Percentiles rank a stretch among this genome's conserved stretches.
Evolutionary conservation across 2,888 invertebrate species (phyloP).

Genomic region (Hirtodrosophila trivittata): DNA sequence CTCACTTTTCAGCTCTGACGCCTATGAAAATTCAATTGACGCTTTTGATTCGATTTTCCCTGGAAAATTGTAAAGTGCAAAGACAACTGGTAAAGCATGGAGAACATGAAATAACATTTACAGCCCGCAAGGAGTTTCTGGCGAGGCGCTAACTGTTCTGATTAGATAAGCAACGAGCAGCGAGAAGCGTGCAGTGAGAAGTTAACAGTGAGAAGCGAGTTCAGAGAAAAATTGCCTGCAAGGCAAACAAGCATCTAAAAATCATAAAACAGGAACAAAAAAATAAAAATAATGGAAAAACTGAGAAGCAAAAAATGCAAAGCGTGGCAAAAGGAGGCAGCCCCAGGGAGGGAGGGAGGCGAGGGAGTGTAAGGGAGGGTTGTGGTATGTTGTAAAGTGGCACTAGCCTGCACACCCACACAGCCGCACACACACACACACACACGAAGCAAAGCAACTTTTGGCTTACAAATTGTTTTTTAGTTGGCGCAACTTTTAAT

Average conservation of each 20-base stretch:
- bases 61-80: slow-evolving; percentile 6
- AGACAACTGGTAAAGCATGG: slow-evolving; percentile 11
- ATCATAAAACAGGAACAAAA: slow-evolving; percentile 20
- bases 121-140: slow-evolving; percentile 48
- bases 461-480: slow-evolving; percentile 77
- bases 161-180: slow-evolving; percentile 64
- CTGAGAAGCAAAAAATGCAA: too few relatives aligned
- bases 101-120: slow-evolving; percentile 50
- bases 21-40: slow-evolving; percentile 68
- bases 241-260: slow-evolving; percentile 24
- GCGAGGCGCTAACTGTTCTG: slow-evolving; percentile 60
- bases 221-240: neutral
- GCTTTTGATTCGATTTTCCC: slow-evolving; percentile 56
- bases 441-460: slow-evolving; percentile 41
- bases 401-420: neutral
- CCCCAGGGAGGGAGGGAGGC: too few relatives aligned
- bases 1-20: slow-evolving; percentile 17
- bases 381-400: too few relatives aligned
- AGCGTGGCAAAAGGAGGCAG: too few relatives aligned
- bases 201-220: neutral
- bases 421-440: neutral
- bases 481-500: slow-evolving; percentile 74
- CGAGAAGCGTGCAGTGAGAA: slow-evolving; percentile 8
- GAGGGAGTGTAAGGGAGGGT: too few relatives aligned
- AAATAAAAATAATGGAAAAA: neutral